Conservation (phyloP, 2,888 invertebrate genomes). For the Notocelia uddmanniana region DNA sequence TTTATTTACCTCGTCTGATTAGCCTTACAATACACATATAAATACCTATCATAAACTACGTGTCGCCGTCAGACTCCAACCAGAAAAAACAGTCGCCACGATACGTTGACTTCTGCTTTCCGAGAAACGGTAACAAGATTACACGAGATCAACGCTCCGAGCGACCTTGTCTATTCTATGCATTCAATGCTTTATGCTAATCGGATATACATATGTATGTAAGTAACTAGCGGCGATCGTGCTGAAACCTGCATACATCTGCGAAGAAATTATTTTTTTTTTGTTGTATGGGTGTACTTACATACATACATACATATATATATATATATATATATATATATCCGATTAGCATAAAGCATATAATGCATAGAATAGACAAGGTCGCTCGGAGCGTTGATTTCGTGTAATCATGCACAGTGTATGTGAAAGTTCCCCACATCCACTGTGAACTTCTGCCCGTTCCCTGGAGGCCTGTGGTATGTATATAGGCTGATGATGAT, state of each 20-base stretch:
- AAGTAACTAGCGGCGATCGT: no score
- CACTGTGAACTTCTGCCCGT: no score
- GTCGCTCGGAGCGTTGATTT: conserved; percentile 51
- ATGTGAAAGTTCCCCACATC: no score
- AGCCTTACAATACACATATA: background rate
- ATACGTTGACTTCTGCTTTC: conserved; percentile 42
- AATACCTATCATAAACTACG: conserved; percentile 1
- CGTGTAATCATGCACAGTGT: conserved; percentile 45
- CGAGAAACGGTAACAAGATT: conserved; percentile 49
- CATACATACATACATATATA: no score
- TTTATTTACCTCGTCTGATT: no score
- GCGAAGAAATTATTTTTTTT: no score
- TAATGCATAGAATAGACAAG: conserved; percentile 49
- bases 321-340: background rate
- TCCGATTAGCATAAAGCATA: conserved; percentile 33
- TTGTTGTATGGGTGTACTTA: no score
- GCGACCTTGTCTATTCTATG: conserved; percentile 48
- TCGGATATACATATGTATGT: background rate
- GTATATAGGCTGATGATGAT: no score
- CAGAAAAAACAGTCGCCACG: conserved; percentile 33
- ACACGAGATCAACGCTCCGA: conserved; percentile 51
- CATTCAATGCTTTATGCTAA: conserved; percentile 36
- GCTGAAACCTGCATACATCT: no score
- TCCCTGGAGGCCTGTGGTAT: no score
- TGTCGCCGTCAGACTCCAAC: background rate